Conservation (phyloP, 2,888 invertebrate genomes). For the Ophion costatus region DNA sequence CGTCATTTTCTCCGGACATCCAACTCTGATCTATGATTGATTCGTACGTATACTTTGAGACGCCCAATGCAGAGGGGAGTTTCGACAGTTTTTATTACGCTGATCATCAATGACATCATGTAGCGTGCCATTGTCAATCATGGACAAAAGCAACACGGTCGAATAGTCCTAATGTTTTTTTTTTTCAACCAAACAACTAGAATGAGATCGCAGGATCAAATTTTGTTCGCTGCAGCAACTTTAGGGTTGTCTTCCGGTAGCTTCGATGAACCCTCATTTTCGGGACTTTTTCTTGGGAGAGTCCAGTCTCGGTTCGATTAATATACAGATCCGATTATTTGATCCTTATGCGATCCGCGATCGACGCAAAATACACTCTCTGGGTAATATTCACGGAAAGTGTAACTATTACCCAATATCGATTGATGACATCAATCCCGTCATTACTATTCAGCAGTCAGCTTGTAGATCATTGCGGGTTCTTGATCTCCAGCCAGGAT, state of each 20-base stretch:
- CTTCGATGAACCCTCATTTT: not conserved
- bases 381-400: no score
- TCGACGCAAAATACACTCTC: no score
- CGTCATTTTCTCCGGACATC: not conserved
- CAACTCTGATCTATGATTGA: no score
- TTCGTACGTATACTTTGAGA: not conserved
- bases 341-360: no score
- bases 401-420: no score
- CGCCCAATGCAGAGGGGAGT: no score
- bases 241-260: not conserved
- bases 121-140: not conserved
- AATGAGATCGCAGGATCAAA: no score
- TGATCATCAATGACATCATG: not conserved
- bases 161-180: not conserved
- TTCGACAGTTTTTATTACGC: not conserved
- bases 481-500: not conserved
- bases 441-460: no score
- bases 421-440: no score
- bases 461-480: no score
- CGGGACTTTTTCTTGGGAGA: not conserved
- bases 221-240: not conserved
- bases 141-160: not conserved
- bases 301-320: not conserved
- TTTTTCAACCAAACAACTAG: no score
- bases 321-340: no score